Conservation (phyloP, 2,888 invertebrate species). For the Nineta flava region DNA sequence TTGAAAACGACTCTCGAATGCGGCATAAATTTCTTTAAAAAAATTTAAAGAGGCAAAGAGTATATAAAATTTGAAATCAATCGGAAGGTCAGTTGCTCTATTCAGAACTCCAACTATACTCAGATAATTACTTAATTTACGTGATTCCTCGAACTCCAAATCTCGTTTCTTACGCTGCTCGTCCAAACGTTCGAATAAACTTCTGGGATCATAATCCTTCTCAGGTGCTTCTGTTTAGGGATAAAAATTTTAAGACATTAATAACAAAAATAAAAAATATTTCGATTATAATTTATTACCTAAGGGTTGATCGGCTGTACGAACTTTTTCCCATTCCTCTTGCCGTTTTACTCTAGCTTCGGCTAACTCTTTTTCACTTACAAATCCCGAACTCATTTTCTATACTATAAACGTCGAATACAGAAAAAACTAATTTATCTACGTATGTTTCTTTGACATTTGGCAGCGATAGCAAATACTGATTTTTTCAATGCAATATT, state of each 20-base stretch:
- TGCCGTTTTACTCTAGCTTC: slow-evolving; percentile 69
- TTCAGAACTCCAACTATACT: not conserved
- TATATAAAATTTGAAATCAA: too few relatives aligned
- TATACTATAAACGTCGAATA: not conserved
- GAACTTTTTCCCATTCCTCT: slow-evolving; percentile 93
- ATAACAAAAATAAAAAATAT: slow-evolving; percentile 7
- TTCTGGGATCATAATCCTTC: slow-evolving; percentile 64
- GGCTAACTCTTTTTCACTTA: slow-evolving; percentile 71
- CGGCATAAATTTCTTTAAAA: not conserved
- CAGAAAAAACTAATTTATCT: not conserved
- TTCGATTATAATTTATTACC: slow-evolving; percentile 36
- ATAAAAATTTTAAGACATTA: slow-evolving; percentile 9
- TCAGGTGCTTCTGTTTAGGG: slow-evolving; percentile 67
- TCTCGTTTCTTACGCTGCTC: slow-evolving; percentile 86
- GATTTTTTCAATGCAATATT: too few relatives aligned
- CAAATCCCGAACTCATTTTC: slow-evolving; percentile 81
- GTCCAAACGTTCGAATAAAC: slow-evolving; percentile 82
- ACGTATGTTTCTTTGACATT: too few relatives aligned
- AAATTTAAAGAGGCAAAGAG: too few relatives aligned
- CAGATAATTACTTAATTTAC: slow-evolving; percentile 78
- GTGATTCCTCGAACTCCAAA: slow-evolving; percentile 87
- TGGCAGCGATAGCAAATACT: too few relatives aligned
- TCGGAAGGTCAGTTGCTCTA: too few relatives aligned
- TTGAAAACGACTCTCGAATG: not conserved
- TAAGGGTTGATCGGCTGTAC: slow-evolving; percentile 76